phyloP scores from a whole-genome alignment of 2,113 vertebrate species.

The Labeo catla region DNA sequence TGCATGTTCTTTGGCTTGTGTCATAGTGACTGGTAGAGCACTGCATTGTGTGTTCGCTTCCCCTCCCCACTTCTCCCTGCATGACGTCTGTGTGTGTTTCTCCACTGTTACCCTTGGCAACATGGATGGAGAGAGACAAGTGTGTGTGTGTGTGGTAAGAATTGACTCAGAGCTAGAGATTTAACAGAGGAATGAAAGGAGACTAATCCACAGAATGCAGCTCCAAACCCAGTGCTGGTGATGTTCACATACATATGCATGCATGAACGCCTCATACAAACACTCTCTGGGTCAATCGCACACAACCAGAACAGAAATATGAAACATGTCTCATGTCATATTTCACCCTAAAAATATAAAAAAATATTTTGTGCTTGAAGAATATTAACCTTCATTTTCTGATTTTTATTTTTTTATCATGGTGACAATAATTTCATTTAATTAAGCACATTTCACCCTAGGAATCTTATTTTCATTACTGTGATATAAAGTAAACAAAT shows the following conservation, averaged over 20 bases:
- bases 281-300: not conserved
- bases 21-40: constrained; percentile 32
- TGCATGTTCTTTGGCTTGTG: constrained; percentile 18
- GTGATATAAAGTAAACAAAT: not conserved
- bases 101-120: constrained; percentile 78
- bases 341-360: not conserved
- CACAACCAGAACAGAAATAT: not conserved
- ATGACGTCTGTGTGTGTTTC: constrained; percentile 69
- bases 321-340: not conserved
- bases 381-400: not conserved
- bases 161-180: constrained; percentile 61
- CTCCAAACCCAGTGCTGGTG: constrained; percentile 32
- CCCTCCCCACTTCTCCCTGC: constrained; percentile 38
- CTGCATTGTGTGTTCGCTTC: constrained; percentile 53
- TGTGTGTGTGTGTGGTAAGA: constrained; percentile 66
- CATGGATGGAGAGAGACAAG: constrained; percentile 70
- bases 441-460: not conserved
- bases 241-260: constrained; percentile 3
- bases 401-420: not conserved
- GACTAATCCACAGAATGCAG: constrained; percentile 52
- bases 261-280: not conserved
- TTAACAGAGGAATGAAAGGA: constrained; percentile 64
- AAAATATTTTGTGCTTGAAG: not conserved
- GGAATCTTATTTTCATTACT: not conserved
- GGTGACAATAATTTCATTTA: not conserved